Percentiles rank a stretch among this genome's conserved stretches.
phyloP scores from a whole-genome alignment of 2,113 vertebrate genomes.

The Pterocles orientalis region DNA sequence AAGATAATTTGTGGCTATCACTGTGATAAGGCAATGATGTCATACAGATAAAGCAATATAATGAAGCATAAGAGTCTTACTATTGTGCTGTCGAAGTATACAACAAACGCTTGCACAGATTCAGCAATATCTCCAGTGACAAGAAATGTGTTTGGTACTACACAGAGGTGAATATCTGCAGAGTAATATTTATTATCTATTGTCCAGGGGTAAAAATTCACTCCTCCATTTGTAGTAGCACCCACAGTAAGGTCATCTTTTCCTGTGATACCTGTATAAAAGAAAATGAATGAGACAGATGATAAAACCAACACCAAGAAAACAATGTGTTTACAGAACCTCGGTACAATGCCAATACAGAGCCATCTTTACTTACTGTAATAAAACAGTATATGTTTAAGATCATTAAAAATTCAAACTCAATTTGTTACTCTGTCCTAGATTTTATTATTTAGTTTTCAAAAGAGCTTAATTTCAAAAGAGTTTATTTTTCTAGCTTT shows the following conservation, averaged over 20 bases:
- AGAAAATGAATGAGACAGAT: background rate
- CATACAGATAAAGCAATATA: background rate
- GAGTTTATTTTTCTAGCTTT: background rate
- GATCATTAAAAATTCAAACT: background rate
- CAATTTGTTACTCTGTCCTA: background rate
- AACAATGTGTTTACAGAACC: background rate
- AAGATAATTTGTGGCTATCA: background rate
- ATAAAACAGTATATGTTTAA: background rate
- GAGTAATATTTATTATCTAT: slow-evolving; percentile 99
- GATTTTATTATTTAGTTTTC: background rate
- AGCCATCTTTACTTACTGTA: background rate
- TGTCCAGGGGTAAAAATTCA: slow-evolving; percentile 92
- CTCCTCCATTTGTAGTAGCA: slow-evolving; percentile 69
- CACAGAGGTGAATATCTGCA: slow-evolving; percentile 89
- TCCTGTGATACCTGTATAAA: slow-evolving; percentile 85
- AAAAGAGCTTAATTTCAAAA: background rate
- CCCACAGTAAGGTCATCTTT: slow-evolving; percentile 78
- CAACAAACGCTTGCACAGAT: slow-evolving; percentile 89
- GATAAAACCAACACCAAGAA: background rate
- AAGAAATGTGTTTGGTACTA: slow-evolving; percentile 82
- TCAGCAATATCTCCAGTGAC: slow-evolving; percentile 88
- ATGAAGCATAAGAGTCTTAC: slow-evolving; percentile 72
- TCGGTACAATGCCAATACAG: background rate
- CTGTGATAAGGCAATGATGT: background rate
- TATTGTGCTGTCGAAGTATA: slow-evolving; percentile 91